Base-by-base conservation (phyloP, 2,888 invertebrate genomes). In the Aquatica leii region DNA sequence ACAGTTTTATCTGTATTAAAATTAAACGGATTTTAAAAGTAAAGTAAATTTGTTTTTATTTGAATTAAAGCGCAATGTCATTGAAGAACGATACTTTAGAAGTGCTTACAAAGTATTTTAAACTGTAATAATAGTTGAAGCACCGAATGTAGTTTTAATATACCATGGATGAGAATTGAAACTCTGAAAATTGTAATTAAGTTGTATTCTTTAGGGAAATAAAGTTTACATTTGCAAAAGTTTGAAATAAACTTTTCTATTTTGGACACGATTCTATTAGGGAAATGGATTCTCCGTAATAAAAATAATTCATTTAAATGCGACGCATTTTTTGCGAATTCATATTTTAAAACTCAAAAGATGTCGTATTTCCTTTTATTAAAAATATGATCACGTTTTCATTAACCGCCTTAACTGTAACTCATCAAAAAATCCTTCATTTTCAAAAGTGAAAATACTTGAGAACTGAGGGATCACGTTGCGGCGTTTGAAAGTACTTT, bases 131-230 rank as follows among this genome's bases (percentile, higher is more conserved):
- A 24, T 24, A 4, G 24, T 24, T 24, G 4, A 11, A 37, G 12
- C 9, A 37, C 37, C 37, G 5, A 14, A 17, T 43, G 20, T 21
- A 9, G 24, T 12, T 21, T 2, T 24, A 49, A 71, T 72, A 72
- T 72, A 69, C 46, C 53, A 24, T 37, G 35, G 18, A 59, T 48
- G 59, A 53, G 40, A 11, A 51, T 11, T 37, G 34, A 49, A 15
- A 41, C 18, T 51, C 53, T 15, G 46, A 21, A 35, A 61, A 55
- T 12, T 55, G 31, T 55, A 61, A 69, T 71, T 72, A 71, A 70
- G 68, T 70, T 68, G 60, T 62, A 59, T 64, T 64, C 72, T 58
- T 71, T 40, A 46, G 71, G 72, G 70, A 71, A 72, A 71, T 70
- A 68, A 70, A 69, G 60, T 66, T 67, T 54, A 68, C 69, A 65